Conservation (phyloP, 64 coral and sea anemone species). For the Porites australiensis region DNA sequence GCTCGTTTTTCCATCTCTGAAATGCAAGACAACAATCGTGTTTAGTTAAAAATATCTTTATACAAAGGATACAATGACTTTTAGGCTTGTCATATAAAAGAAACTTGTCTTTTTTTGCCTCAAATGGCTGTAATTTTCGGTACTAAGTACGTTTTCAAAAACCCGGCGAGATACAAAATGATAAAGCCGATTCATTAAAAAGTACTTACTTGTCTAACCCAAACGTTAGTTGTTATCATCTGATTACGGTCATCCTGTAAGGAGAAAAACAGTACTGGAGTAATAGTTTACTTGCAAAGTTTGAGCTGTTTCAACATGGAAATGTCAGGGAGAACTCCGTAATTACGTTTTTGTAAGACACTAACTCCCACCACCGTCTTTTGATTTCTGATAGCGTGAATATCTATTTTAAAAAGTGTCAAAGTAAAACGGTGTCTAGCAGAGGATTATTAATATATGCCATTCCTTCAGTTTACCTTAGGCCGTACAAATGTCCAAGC, state of each 20-base stretch:
- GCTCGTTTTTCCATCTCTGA: constrained; percentile 81
- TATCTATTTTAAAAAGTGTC: too few relatives aligned
- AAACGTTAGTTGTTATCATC: constrained; percentile 85
- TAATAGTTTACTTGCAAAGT: neutral
- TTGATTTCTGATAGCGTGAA: too few relatives aligned
- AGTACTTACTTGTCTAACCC: constrained; percentile 80
- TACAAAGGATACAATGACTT: neutral
- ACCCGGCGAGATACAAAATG: neutral
- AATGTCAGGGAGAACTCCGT: too few relatives aligned
- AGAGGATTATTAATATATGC: too few relatives aligned
- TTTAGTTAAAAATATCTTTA: too few relatives aligned
- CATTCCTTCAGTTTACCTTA: too few relatives aligned
- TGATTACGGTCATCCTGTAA: constrained; percentile 86
- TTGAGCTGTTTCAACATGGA: too few relatives aligned
- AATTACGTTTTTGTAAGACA: too few relatives aligned
- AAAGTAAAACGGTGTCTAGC: too few relatives aligned
- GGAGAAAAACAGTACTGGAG: neutral
- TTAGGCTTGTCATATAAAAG: neutral
- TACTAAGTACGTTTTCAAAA: neutral
- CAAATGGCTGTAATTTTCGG: too few relatives aligned
- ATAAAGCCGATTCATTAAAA: neutral
- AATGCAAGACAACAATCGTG: neutral
- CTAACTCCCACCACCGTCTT: too few relatives aligned
- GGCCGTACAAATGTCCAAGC: too few relatives aligned
- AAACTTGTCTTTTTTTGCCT: neutral